These are phyloP conservation scores for Smittia aterrima DNA, from an alignment of 2,888 invertebrate genomes.

Conservation along the genomic window DNA sequence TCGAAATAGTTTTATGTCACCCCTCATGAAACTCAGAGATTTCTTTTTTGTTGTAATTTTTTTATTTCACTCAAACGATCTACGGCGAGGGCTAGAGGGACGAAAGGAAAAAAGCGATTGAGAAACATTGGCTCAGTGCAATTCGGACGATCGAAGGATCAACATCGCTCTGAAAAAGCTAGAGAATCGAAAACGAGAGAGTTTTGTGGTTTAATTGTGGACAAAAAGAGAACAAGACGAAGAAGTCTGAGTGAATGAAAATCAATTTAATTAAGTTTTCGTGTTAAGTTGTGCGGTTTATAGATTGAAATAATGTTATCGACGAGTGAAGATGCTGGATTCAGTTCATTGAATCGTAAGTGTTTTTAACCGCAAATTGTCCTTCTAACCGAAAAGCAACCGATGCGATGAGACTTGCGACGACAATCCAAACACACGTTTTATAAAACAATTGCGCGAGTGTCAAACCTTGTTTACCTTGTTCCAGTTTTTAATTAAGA, in stretches of 20 bases:
- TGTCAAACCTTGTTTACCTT: slow-evolving; percentile 13
- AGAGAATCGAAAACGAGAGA: background rate
- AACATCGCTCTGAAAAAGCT: slow-evolving; percentile 42
- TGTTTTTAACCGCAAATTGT: slow-evolving; percentile 42
- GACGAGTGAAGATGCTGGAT: slow-evolving; percentile 55
- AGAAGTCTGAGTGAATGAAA: background rate
- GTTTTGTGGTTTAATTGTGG: slow-evolving; percentile 22
- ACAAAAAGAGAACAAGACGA: background rate
- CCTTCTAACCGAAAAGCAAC: background rate
- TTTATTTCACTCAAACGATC: slow-evolving; percentile 11
- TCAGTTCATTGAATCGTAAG: slow-evolving; percentile 55
- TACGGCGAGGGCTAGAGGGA: background rate
- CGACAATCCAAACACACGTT: slow-evolving; percentile 28
- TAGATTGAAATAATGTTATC: slow-evolving; percentile 49
- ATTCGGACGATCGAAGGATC: slow-evolving; percentile 44
- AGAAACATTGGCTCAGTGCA: slow-evolving; percentile 43
- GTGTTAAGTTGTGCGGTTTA: background rate
- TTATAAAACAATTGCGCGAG: slow-evolving; percentile 2
- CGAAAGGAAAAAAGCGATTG: slow-evolving; percentile 8
- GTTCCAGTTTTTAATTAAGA: slow-evolving; percentile 15
- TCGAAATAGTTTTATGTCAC: slow-evolving; percentile 27
- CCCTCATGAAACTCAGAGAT: slow-evolving; percentile 18
- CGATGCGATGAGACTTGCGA: background rate
- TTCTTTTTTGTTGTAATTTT: slow-evolving; percentile 11
- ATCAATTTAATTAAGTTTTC: background rate